These are phyloP conservation scores for Asbolus verrucosus DNA, from an alignment of 1,140 invertebrate species.

Conservation along the genomic window DNA sequence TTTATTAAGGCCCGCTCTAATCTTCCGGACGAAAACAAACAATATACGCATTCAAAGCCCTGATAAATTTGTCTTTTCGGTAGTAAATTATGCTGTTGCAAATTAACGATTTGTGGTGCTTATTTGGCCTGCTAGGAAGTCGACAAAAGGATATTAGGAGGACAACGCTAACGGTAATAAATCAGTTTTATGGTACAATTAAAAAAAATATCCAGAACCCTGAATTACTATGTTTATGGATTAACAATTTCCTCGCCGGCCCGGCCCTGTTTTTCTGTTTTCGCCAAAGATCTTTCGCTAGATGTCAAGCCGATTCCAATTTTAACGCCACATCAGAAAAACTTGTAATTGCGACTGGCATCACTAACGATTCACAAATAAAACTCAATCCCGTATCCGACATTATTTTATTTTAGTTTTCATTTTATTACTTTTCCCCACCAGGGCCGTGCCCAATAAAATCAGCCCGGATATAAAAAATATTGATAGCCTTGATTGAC, in stretches of 20 bases:
- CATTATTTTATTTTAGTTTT: not conserved
- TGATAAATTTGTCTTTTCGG: not conserved
- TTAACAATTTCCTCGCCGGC: constrained; percentile 18
- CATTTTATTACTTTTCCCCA: too few relatives aligned
- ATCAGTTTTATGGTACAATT: constrained; percentile 29
- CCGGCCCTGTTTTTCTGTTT: not conserved
- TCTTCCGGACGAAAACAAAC: constrained; percentile 4
- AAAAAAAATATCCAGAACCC: constrained; percentile 26
- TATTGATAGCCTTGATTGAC: too few relatives aligned
- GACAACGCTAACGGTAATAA: constrained; percentile 24
- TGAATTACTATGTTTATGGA: constrained; percentile 35
- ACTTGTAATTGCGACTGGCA: constrained; percentile 10
- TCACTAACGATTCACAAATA: not conserved
- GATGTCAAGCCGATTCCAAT: constrained; percentile 13
- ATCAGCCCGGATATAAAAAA: too few relatives aligned
- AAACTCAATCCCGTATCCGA: not conserved
- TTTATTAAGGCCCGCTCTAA: constrained; percentile 11
- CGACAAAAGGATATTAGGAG: constrained; percentile 14
- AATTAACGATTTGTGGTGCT: constrained; percentile 21
- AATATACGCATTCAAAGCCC: not conserved
- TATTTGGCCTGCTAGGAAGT: constrained; percentile 11
- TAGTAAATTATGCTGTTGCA: constrained; percentile 16
- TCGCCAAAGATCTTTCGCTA: not conserved
- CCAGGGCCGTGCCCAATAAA: too few relatives aligned
- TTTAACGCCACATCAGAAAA: constrained; percentile 18